Evolutionary conservation across 2,888 invertebrate genomes (phyloP), one percentile per base, ranked within the genome.

Genomic region (Blera fallax): DNA sequence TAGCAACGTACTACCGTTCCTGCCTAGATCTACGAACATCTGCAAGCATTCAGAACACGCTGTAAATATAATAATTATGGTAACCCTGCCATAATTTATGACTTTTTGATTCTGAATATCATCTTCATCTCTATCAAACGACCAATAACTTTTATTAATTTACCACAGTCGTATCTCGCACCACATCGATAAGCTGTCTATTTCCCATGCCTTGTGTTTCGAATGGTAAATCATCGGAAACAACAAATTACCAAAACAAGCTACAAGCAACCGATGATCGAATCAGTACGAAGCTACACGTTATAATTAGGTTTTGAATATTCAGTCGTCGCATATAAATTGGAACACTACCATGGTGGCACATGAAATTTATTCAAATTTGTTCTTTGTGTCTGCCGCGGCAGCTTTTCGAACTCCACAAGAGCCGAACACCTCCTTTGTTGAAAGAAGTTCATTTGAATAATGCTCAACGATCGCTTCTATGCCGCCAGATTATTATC

Each of bases 261-360:
- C 54, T 65, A 77, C 81, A 80, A 73, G 10, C 64, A 54, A 24
- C 43, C 60, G 76, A 81, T 76, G 80, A 77, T 82, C 82, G 64
- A 70, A 77, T 82, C 82, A 50, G 67, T 64, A 52, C 29, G 3
- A 21, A 29, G 54, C 60, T 43, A 60, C 52, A 73, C 56, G 60
- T 56, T 54, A 84, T 85, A 81, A 84, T 84, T 85, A 72, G 85
- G 62, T 48, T 77, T n/a, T 80, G 85, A 81, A 85, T 85, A 85
- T 85, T 85, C 85, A 85, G 76, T 65, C 85, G 70, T 76, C 45
- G 72, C 81, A 85, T 85, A 85, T 85, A 85, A 85, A 85, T 85
- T 85, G 81, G 85, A 85, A 80, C 85, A 85, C 85, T 72, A 85
- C 52, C 65, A 81, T 76, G 85, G 85, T 85, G 85, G 85, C 85